Conservation (phyloP, 2,888 invertebrate genomes). For the Athripsodes cinereus region DNA sequence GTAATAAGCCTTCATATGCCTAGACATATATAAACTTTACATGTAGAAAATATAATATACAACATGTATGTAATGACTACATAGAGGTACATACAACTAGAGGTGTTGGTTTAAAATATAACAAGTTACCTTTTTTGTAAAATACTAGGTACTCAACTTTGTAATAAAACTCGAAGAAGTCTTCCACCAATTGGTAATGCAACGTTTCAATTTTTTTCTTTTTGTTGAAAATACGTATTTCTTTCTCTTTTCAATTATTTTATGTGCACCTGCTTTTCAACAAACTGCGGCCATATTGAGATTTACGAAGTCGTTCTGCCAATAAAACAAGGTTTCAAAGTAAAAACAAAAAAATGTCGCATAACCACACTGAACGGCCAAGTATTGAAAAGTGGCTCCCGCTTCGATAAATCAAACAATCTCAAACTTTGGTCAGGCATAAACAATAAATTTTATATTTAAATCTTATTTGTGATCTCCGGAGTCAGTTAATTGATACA, state of each 20-base stretch:
- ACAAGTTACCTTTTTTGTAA: background rate
- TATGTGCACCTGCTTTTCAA: slow-evolving; percentile 4
- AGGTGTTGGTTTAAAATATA: background rate
- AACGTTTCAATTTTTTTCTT: background rate
- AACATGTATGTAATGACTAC: no score
- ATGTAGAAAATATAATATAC: no score
- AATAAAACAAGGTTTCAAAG: slow-evolving; percentile 4
- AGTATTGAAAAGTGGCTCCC: slow-evolving; percentile 2
- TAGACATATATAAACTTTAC: no score
- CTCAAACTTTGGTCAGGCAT: no score
- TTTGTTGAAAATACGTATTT: background rate
- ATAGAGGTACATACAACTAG: no score
- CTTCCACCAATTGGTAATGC: background rate
- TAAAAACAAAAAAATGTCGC: slow-evolving; percentile 7
- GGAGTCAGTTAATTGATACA: no score
- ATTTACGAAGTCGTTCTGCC: slow-evolving; percentile 1
- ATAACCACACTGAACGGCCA: background rate
- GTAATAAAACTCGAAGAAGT: background rate
- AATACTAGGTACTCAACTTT: background rate
- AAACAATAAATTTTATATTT: no score
- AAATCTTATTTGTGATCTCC: no score
- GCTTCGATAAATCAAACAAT: background rate
- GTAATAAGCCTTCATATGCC: no score
- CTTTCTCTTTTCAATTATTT: slow-evolving; percentile 2
- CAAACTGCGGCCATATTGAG: slow-evolving; percentile 2